phyloP scores from a whole-genome alignment of 2,888 invertebrate genomes.

The Glyphotaelius pellucidus region DNA sequence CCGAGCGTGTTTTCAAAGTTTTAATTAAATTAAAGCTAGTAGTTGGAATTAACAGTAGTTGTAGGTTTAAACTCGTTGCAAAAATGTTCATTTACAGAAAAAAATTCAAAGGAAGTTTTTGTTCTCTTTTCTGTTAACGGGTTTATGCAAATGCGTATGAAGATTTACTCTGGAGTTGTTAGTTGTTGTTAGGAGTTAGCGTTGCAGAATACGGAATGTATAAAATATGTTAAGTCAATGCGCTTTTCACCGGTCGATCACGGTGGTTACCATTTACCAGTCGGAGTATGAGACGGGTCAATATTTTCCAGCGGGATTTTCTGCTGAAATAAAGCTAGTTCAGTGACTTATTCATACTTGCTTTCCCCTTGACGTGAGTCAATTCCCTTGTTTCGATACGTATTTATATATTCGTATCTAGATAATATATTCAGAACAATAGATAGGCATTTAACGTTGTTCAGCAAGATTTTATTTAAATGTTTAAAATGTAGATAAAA shows the following conservation, averaged over 20 bases:
- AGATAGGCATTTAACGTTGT: background rate
- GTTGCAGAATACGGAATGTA: background rate
- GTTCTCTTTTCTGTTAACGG: background rate
- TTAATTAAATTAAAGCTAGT: background rate
- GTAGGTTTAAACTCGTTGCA: background rate
- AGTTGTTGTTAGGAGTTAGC: background rate
- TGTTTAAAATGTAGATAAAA: too few species aligned
- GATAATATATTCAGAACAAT: background rate
- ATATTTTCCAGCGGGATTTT: background rate
- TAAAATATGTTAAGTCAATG: background rate
- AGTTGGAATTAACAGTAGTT: background rate
- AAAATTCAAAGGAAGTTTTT: background rate
- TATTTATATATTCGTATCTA: background rate
- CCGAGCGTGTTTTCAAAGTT: background rate
- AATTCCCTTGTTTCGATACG: background rate
- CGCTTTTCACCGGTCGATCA: background rate
- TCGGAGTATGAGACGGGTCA: background rate
- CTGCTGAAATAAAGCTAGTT: background rate
- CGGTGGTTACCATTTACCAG: background rate
- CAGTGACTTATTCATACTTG: background rate
- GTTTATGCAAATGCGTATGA: conserved; percentile 2
- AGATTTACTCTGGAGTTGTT: background rate
- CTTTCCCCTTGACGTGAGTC: background rate
- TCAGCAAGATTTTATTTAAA: background rate
- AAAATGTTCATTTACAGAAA: background rate